Evolutionary conservation across 2,797 vertebrate species (phyloP), one percentile per base, ranked within the genome.

Genomic region (Myoxocephalus aenaeus): DNA sequence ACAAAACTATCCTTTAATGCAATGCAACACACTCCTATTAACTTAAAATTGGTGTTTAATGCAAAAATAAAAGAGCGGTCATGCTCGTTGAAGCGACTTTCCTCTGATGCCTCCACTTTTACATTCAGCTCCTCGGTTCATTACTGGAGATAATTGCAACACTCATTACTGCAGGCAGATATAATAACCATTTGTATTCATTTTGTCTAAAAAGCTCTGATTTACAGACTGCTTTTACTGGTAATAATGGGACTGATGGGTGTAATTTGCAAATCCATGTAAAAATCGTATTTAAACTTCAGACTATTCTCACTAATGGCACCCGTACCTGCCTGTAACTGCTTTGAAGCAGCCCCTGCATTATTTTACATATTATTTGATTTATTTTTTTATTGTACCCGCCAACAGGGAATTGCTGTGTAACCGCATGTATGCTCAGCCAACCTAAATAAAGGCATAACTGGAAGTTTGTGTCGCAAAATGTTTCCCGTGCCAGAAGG

Each of bases 401-500:
- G 58, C 72, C 18, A n/a, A 32, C 69, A 61, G 64, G 67, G 5
- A n/a, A 11, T 25, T 0, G 2, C 48, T 27, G 22, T 38, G 36
- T 56, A 66, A 36, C 68, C 80, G 34, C 70, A 25, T 58, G 71
- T 29, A 25, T 12, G 25, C 75, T 67, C 61, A 76, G 40, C 40
- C 72, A 70, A 58, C 69, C 64, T 63, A 68, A 77, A 79, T 65
- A 68, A 73, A 86, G 56, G 53, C 56, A 68, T 10, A 73, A 66
- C 63, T 57, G n/a, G 17, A 81, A 81, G 69, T 87, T 72, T 67
- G 65, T 68, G 73, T 71, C 53, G 65, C 56, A 88, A 87, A 88
- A 77, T 27, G 66, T 83, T 82, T 36, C 61, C 68, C 15, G 68
- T 58, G 72, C 70, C 84, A 85, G 75, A 79, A 81, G 42, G 66